Conservation (phyloP, 1,140 invertebrate species). For the Apis florea region DNA sequence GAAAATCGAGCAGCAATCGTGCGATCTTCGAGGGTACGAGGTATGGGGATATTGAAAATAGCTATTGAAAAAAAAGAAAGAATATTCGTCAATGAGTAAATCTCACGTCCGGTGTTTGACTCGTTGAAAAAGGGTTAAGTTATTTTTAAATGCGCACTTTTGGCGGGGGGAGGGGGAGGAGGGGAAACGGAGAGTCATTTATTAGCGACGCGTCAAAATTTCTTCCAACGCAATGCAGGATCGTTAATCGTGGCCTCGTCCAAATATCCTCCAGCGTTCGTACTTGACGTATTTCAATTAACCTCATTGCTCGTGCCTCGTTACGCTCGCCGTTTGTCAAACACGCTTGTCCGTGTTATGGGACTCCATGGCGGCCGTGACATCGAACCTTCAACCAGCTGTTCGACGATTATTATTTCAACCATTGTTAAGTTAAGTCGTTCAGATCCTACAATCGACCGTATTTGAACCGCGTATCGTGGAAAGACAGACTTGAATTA, state of each 20-base stretch:
- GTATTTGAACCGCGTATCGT: background rate
- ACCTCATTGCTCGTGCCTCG: constrained; percentile 71
- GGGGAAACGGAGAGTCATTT: too few species aligned
- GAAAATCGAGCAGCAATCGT: background rate
- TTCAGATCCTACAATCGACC: background rate
- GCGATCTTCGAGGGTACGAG: background rate
- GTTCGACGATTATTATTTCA: constrained; percentile 44
- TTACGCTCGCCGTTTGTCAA: constrained; percentile 72
- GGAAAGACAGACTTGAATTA: background rate
- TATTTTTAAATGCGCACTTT: too few species aligned
- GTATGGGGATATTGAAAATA: too few species aligned
- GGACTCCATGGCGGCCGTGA: constrained; percentile 31
- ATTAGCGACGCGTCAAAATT: background rate
- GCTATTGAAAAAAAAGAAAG: too few species aligned
- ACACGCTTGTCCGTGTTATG: constrained; percentile 64
- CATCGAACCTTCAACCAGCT: constrained; percentile 32
- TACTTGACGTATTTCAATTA: constrained; percentile 77
- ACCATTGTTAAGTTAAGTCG: constrained; percentile 4
- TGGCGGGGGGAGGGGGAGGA: too few species aligned
- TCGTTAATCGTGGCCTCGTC: background rate
- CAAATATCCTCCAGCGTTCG: constrained; percentile 48
- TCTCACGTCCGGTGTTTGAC: too few species aligned
- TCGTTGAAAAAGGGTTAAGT: too few species aligned
- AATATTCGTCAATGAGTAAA: too few species aligned
- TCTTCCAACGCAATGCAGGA: constrained; percentile 51